These are phyloP conservation scores for Rhingia campestris DNA, from an alignment of 2,888 invertebrate genomes.

Conservation along the genomic window DNA sequence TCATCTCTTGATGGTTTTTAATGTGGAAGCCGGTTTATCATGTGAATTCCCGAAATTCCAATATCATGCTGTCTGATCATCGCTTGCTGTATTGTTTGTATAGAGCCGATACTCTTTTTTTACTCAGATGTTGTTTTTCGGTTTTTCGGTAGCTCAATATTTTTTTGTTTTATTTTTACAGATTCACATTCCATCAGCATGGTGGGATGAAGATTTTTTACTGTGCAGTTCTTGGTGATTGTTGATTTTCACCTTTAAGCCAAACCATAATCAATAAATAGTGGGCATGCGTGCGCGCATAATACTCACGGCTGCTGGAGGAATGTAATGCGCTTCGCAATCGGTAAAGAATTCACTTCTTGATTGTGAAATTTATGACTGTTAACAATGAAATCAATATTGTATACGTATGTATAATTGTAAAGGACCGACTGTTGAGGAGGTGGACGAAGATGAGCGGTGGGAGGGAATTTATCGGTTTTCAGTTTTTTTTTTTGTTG, in stretches of 20 bases:
- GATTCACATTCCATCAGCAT: conserved; percentile 37
- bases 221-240: conserved; percentile 28
- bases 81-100: conserved; percentile 67
- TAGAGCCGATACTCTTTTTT: conserved; percentile 41
- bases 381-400: conserved; percentile 26
- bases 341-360: conserved; percentile 54
- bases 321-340: conserved; percentile 20
- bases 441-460: conserved; percentile 10
- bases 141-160: conserved; percentile 54
- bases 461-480: conserved; percentile 44
- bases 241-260: conserved; percentile 61
- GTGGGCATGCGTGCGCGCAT: conserved; percentile 15
- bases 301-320: not conserved
- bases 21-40: conserved; percentile 68
- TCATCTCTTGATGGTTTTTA: conserved; percentile 49
- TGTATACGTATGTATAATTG: conserved; percentile 1
- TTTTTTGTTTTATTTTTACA: conserved; percentile 14
- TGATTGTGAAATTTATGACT: conserved; percentile 57
- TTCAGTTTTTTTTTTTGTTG: conserved; percentile 5
- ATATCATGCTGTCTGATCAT: conserved; percentile 53
- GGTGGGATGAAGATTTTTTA: conserved; percentile 36
- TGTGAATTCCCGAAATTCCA: conserved; percentile 71
- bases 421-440: conserved; percentile 43
- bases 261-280: conserved; percentile 50
- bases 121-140: conserved; percentile 16